These are phyloP conservation scores for Catonia carolina DNA, from an alignment of 2,888 invertebrate genomes.

Conservation along the genomic window DNA sequence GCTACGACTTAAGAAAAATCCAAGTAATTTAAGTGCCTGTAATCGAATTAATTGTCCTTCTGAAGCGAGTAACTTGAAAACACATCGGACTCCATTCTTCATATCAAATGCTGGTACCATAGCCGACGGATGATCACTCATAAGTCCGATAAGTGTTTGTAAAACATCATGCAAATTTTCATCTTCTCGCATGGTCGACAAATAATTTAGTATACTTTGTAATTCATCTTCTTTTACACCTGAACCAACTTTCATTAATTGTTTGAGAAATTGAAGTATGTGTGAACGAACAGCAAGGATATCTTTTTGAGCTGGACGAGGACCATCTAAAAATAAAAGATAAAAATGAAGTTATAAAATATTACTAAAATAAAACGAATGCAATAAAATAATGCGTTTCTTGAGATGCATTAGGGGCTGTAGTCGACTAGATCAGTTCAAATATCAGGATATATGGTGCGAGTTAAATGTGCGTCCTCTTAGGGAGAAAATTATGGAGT, in stretches of 20 bases:
- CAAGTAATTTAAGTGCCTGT: slow-evolving; percentile 91
- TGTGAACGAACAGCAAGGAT: slow-evolving; percentile 90
- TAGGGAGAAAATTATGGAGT: no score
- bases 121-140: slow-evolving; percentile 97
- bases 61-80: slow-evolving; percentile 93
- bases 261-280: slow-evolving; percentile 91
- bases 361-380: no score
- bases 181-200: slow-evolving; percentile 57
- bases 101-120: slow-evolving; percentile 99
- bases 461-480: no score
- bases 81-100: slow-evolving; percentile 91
- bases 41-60: slow-evolving; percentile 93
- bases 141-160: slow-evolving; percentile 91
- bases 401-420: no score
- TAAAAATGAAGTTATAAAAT: no score
- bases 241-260: slow-evolving; percentile 92
- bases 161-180: slow-evolving; percentile 98
- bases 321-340: slow-evolving; percentile 65
- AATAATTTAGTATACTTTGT: slow-evolving; percentile 95
- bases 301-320: slow-evolving; percentile 88
- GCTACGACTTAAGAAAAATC: slow-evolving; percentile 95
- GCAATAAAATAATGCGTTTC: no score
- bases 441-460: no score
- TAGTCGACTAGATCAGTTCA: no score
- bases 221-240: slow-evolving; percentile 98